Conservation (phyloP, 2,113 vertebrate genomes). For the Plotosus lineatus region DNA sequence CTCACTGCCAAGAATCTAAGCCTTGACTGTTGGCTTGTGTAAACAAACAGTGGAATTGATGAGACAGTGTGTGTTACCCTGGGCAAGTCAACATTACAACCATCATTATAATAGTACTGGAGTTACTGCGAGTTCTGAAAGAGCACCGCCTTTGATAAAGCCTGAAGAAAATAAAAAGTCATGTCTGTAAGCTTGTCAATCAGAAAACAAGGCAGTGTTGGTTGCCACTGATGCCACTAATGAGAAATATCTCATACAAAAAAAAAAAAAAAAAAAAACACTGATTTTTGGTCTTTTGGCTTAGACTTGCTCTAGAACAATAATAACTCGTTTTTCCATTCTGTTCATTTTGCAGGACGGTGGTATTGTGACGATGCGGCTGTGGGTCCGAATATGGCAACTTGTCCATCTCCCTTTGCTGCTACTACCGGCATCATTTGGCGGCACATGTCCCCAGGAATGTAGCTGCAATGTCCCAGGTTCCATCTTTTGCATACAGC, state of each 20-base stretch:
- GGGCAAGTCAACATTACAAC: constrained; percentile 30
- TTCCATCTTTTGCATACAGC: constrained; percentile 66
- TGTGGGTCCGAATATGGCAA: constrained; percentile 33
- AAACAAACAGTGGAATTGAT: constrained; percentile 39
- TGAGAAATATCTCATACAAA: background rate
- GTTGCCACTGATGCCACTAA: background rate
- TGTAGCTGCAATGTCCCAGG: constrained; percentile 51
- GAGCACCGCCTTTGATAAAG: background rate
- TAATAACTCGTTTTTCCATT: background rate
- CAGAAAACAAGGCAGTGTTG: background rate
- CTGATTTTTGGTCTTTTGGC: background rate
- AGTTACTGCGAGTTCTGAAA: background rate
- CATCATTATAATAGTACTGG: background rate
- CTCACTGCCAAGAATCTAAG: constrained; percentile 1
- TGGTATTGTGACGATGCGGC: constrained; percentile 57
- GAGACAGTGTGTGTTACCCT: constrained; percentile 11
- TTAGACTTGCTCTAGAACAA: background rate
- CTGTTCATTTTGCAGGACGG: constrained; percentile 13
- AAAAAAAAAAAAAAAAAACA: too few species aligned
- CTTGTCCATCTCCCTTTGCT: constrained; percentile 57
- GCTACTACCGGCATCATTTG: constrained; percentile 48
- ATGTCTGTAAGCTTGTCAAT: background rate
- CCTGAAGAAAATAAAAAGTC: background rate
- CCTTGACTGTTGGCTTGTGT: constrained; percentile 3
- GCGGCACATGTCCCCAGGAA: constrained; percentile 64